Evolutionary conservation across 1,140 invertebrate species (phyloP).

Genomic region (Drosophila insularis): DNA sequence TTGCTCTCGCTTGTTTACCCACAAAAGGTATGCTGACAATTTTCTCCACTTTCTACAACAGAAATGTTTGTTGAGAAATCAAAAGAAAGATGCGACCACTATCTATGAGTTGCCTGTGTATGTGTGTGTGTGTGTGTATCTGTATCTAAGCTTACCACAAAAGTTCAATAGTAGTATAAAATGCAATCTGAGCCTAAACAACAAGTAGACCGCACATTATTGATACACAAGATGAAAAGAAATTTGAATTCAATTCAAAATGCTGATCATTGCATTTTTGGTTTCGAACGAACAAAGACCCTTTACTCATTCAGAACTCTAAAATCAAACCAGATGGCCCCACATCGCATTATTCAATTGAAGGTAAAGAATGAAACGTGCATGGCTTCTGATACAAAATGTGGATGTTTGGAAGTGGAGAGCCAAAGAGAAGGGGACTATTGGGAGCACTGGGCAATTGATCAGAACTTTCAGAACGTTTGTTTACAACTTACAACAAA

Average conservation of each 20-base stretch:
- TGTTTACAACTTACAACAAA: slow-evolving; percentile 63
- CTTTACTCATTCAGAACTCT: slow-evolving; percentile 16
- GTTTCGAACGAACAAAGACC: slow-evolving; percentile 39
- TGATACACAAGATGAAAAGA: slow-evolving; percentile 60
- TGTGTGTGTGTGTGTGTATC: slow-evolving; percentile 3
- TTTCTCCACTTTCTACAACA: slow-evolving; percentile 76
- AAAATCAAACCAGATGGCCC: slow-evolving; percentile 16
- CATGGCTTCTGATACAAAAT: slow-evolving; percentile 10
- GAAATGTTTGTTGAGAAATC: slow-evolving; percentile 79
- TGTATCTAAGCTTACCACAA: slow-evolving; percentile 51
- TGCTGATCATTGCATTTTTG: slow-evolving; percentile 16
- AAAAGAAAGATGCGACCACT: slow-evolving; percentile 75
- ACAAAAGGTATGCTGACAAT: slow-evolving; percentile 67
- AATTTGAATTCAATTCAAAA: slow-evolving; percentile 16
- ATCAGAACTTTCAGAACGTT: slow-evolving; percentile 39
- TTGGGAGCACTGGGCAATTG: neutral
- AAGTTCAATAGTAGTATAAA: slow-evolving; percentile 64
- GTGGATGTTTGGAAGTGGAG: no score
- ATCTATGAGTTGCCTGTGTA: slow-evolving; percentile 30
- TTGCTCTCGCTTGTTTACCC: slow-evolving; percentile 33
- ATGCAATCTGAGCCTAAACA: slow-evolving; percentile 65
- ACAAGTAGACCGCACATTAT: slow-evolving; percentile 68
- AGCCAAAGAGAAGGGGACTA: neutral
- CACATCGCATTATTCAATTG: slow-evolving; percentile 6
- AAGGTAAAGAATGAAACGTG: slow-evolving; percentile 3